These are phyloP conservation scores for Etheostoma spectabile DNA, from an alignment of 2,113 vertebrate species.

Conservation along the genomic window DNA sequence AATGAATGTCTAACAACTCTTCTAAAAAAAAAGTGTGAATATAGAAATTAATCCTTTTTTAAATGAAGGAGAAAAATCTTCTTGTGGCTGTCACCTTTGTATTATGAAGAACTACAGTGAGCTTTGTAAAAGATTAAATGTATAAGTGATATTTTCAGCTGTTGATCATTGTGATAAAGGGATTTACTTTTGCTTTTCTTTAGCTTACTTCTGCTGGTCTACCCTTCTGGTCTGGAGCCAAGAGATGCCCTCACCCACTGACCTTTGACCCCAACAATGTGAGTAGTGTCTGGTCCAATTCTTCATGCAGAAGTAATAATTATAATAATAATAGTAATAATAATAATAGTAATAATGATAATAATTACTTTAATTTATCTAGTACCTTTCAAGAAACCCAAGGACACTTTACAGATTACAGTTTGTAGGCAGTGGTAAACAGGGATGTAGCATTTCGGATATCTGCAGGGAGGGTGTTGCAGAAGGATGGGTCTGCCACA, in stretches of 20 bases:
- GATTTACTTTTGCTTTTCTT: slow-evolving; percentile 31
- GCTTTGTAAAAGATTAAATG: neutral
- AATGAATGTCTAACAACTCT: neutral
- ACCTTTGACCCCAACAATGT: slow-evolving; percentile 84
- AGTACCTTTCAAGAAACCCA: no score
- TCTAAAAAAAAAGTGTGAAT: neutral
- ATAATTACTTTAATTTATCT: no score
- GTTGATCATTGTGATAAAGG: slow-evolving; percentile 11
- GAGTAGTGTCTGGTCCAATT: slow-evolving; percentile 67
- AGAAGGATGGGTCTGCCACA: no score
- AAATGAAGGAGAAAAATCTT: neutral
- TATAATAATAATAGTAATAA: neutral
- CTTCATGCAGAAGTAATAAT: slow-evolving; percentile 15
- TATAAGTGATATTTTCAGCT: neutral
- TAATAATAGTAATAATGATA: no score
- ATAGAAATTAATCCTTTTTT: neutral
- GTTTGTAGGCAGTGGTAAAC: no score
- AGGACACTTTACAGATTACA: no score
- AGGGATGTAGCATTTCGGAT: no score
- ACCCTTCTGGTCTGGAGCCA: slow-evolving; percentile 87
- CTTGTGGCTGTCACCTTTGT: neutral
- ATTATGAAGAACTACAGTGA: neutral
- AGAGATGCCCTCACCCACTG: slow-evolving; percentile 86
- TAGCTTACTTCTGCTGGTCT: slow-evolving; percentile 83
- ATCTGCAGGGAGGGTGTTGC: no score